Evolutionary conservation across 2,113 vertebrate species (phyloP).

Genomic region (Leuciscus idus): DNA sequence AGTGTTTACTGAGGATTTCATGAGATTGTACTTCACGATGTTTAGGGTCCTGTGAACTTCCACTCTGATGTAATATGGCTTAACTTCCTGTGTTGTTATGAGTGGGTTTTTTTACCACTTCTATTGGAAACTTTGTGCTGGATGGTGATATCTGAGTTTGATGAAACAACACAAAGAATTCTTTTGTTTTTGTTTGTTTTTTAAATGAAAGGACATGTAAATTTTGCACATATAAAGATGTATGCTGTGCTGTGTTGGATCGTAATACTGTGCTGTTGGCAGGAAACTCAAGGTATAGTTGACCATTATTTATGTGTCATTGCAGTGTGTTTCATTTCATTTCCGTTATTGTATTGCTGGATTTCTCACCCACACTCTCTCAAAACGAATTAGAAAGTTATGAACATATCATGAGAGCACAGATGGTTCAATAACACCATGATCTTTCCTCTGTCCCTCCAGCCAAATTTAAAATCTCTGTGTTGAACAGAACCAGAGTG

Average conservation of each 20-base stretch:
- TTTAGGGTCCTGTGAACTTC: neutral
- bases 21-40: neutral
- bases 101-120: neutral
- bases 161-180: neutral
- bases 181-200: neutral
- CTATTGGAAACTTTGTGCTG: neutral
- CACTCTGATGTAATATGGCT: neutral
- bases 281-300: conserved; percentile 35
- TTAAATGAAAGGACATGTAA: neutral
- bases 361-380: neutral
- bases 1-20: conserved; percentile 21
- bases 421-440: neutral
- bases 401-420: neutral
- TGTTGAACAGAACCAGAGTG: conserved; percentile 33
- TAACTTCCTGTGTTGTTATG: conserved; percentile 24
- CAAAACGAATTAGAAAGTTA: conserved; percentile 13
- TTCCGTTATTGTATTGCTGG: neutral
- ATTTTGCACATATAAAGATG: conserved; percentile 18
- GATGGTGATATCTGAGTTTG: neutral
- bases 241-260: conserved; percentile 24
- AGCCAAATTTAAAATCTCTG: neutral
- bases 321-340: neutral
- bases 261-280: conserved; percentile 34
- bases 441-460: neutral
- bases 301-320: neutral